Percentiles rank a stretch among this genome's conserved stretches.
Evolutionary conservation across 2,888 invertebrate species (phyloP).

Genomic region (Xylophagus ater): DNA sequence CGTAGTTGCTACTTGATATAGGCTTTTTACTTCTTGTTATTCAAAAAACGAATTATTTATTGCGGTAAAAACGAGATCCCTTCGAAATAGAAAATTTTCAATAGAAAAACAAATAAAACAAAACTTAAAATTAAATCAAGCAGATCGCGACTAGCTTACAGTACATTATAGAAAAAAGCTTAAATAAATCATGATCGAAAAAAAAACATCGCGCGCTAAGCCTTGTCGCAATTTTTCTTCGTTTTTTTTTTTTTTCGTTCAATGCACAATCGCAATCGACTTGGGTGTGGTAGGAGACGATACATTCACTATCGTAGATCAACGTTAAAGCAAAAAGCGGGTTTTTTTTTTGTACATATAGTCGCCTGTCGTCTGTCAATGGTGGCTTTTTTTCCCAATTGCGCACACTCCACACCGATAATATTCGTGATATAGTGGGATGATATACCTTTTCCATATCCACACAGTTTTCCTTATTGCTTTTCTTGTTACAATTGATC

Average conservation of each 20-base stretch:
- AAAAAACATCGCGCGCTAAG: conserved; percentile 8
- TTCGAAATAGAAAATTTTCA: conserved; percentile 4
- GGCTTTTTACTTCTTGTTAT: too few relatives aligned
- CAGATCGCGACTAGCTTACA: too few relatives aligned
- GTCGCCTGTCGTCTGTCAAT: conserved; percentile 10
- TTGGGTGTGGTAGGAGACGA: conserved; percentile 19
- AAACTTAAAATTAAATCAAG: not conserved
- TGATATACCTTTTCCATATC: conserved; percentile 5
- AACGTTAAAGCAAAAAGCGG: too few relatives aligned
- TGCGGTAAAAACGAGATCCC: conserved; percentile 12
- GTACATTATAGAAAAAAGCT: not conserved
- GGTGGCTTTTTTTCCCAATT: conserved; percentile 2
- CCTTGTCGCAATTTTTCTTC: conserved; percentile 14
- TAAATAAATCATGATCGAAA: not conserved
- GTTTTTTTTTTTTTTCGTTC: too few relatives aligned
- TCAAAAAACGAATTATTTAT: too few relatives aligned
- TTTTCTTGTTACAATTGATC: not conserved
- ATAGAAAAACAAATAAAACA: not conserved
- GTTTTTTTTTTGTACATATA: conserved; percentile 7
- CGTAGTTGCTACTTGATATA: too few relatives aligned
- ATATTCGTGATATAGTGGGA: conserved; percentile 12
- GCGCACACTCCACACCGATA: conserved; percentile 1
- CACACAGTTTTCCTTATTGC: not conserved
- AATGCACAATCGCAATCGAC: conserved; percentile 15
- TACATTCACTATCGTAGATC: conserved; percentile 10